Base-by-base conservation (phyloP, 2,888 invertebrate genomes). In the Andrena dorsata region DNA sequence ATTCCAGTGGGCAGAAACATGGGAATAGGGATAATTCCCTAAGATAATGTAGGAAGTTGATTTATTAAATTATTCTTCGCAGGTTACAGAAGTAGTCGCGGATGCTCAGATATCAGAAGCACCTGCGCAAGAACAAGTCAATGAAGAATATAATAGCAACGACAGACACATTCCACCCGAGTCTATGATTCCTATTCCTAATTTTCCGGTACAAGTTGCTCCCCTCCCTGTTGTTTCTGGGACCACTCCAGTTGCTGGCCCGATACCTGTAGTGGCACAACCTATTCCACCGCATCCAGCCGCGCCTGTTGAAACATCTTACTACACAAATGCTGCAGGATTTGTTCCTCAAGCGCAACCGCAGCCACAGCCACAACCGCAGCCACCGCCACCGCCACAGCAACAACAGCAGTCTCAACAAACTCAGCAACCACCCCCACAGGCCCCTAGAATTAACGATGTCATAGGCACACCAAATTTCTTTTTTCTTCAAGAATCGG, bases 401-500 rank as follows among this genome's bases (percentile, higher is more conserved):
- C 88, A 80, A 68, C 86, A 76, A 53, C 91, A 89, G 35, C 91
- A 86, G 4, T 71, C 81, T 35, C 94, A 91, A 61, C 94, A 91
- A 71, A 88, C 89, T 35, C 95, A 95, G 72, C 94, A 91, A 65
- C 93, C 91, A 63, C 95, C 95, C 8, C 93, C 95, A 4, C 96
- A 95, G 4, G 93, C 94, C 2, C 95, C 96, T 81, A 97, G 97
- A 3, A 95, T 97, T 82, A 95, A 97, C 13, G 97, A 97, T 91
- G 96, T 97, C 41, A 96, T 97, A 86, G 97, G 97, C 35, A 92
- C 92, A 7, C 97, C 97, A 77, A 97, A 96, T 92, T 97, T 97
- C 94, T 97, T 96, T 93, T 97, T 97, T 93, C 95, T 98, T 75
- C 98, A 98, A 95, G 98, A 98, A 91, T 98, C 98, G 28, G 98